These are phyloP conservation scores for Agrilus planipennis DNA, from an alignment of 1,140 invertebrate genomes.

Conservation along the genomic window DNA sequence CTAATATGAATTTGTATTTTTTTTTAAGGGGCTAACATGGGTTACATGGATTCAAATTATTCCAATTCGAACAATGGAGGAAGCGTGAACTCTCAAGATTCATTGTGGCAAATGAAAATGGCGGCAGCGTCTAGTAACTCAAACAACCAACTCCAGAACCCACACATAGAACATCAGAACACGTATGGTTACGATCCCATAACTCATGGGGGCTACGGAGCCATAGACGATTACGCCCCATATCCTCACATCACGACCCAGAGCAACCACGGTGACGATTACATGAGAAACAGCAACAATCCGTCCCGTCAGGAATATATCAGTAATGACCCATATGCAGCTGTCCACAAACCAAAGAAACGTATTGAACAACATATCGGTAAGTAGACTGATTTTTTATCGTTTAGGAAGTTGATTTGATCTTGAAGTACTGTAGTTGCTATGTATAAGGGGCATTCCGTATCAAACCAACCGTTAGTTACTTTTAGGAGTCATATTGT, in stretches of 20 bases:
- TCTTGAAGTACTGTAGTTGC: neutral
- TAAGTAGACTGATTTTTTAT: too few species aligned
- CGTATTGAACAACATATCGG: conserved; percentile 66
- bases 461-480: too few species aligned
- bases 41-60: conserved; percentile 82
- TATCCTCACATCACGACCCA: conserved; percentile 64
- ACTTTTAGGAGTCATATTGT: too few species aligned
- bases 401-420: neutral
- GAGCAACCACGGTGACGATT: conserved; percentile 49
- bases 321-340: conserved; percentile 73
- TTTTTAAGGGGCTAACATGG: conserved; percentile 65
- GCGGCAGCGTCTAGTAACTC: conserved; percentile 54
- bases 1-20: too few species aligned
- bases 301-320: conserved; percentile 72
- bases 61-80: conserved; percentile 86
- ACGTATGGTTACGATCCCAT: conserved; percentile 64
- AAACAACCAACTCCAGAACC: conserved; percentile 40
- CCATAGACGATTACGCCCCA: conserved; percentile 73
- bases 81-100: conserved; percentile 87
- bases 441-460: too few species aligned
- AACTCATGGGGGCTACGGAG: conserved; percentile 66
- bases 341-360: conserved; percentile 78
- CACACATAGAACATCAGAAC: conserved; percentile 48
- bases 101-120: conserved; percentile 89
- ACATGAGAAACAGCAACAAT: conserved; percentile 61